These are phyloP conservation scores for Horisme vitalbata DNA, from an alignment of 2,888 invertebrate species.

Conservation along the genomic window DNA sequence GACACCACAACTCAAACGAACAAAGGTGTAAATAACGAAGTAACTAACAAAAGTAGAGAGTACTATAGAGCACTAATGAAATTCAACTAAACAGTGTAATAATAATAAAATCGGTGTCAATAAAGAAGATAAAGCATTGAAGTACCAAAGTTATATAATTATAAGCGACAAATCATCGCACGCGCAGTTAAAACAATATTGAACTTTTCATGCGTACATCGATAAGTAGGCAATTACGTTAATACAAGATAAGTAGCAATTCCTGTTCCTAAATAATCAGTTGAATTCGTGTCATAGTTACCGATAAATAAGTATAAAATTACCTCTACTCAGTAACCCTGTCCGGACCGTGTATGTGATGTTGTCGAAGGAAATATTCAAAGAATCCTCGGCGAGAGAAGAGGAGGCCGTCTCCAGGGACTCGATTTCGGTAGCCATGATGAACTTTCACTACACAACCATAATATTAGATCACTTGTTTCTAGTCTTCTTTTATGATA, in stretches of 20 bases:
- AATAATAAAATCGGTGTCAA: too few species aligned
- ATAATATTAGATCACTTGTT: constrained; percentile 42
- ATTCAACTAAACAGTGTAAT: too few species aligned
- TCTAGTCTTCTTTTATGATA: constrained; percentile 49
- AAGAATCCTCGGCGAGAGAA: constrained; percentile 68
- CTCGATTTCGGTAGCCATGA: constrained; percentile 67
- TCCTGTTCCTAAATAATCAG: constrained; percentile 22
- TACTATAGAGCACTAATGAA: too few species aligned
- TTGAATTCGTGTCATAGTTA: constrained; percentile 16
- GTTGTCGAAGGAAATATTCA: constrained; percentile 86
- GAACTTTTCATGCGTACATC: constrained; percentile 9
- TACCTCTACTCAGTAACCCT: constrained; percentile 82
- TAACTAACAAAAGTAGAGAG: too few species aligned
- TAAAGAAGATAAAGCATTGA: too few species aligned
- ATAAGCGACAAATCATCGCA: too few species aligned
- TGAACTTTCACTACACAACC: constrained; percentile 52
- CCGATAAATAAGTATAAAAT: constrained; percentile 26
- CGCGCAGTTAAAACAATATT: constrained; percentile 19
- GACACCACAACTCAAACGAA: too few species aligned
- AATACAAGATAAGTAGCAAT: constrained; percentile 12
- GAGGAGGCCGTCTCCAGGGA: constrained; percentile 68
- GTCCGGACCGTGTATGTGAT: constrained; percentile 85
- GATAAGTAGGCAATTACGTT: constrained; percentile 20
- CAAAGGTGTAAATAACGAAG: too few species aligned
- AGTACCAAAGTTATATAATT: too few species aligned